phyloP scores from a whole-genome alignment of 2,113 vertebrate species.

The Sebastes schlegelii region DNA sequence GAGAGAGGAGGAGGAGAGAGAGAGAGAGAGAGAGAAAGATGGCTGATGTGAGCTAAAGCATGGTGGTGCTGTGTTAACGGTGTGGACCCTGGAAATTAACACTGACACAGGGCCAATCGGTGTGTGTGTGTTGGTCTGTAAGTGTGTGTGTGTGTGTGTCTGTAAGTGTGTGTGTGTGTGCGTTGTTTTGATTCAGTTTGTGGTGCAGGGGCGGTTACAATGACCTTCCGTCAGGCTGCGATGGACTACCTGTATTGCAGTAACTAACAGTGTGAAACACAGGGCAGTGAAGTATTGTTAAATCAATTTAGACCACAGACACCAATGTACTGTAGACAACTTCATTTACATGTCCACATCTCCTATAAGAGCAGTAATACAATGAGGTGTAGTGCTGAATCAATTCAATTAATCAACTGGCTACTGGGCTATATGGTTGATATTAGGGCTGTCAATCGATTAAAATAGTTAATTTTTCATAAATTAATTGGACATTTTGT shows the following conservation, averaged over 20 bases:
- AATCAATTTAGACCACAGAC: conserved; percentile 28
- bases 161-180: conserved; percentile 8
- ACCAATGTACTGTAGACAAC: background rate
- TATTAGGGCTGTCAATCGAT: background rate
- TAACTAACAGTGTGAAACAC: conserved; percentile 1
- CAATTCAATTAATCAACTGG: background rate
- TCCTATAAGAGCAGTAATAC: background rate
- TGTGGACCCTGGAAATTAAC: conserved; percentile 31
- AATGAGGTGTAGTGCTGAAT: background rate
- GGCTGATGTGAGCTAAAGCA: conserved; percentile 9
- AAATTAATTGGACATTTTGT: no score
- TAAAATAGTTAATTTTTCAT: no score
- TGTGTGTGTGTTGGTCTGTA: background rate
- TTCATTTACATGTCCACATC: conserved; percentile 7
- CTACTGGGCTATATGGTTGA: background rate
- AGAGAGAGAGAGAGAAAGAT: conserved; percentile 4
- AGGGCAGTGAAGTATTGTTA: background rate
- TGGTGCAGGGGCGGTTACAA: background rate
- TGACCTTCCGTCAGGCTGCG: conserved; percentile 4
- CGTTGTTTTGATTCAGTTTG: background rate
- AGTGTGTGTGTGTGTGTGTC: conserved; percentile 1
- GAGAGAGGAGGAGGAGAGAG: conserved; percentile 17
- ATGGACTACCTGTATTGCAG: background rate
- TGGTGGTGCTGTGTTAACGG: conserved; percentile 6
- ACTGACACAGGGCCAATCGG: background rate